phyloP scores from a whole-genome alignment of 2,113 vertebrate genomes.

The Jacana jacana region DNA sequence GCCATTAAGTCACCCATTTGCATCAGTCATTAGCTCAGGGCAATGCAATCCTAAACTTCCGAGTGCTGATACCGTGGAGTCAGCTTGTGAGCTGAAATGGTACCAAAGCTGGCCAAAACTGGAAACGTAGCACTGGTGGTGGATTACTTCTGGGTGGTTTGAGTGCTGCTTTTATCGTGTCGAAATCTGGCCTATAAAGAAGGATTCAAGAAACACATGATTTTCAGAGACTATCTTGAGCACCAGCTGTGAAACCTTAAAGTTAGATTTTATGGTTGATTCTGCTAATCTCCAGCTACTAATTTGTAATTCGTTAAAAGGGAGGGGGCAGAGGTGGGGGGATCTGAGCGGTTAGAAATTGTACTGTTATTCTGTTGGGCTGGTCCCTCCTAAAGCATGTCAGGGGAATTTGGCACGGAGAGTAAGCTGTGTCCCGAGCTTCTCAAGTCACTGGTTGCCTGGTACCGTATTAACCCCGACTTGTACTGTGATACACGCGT shows the following conservation, averaged over 20 bases:
- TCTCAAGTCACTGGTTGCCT: slow-evolving; percentile 8
- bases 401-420: not conserved
- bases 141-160: not conserved
- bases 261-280: not conserved
- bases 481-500: accelerated
- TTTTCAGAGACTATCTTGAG: not conserved
- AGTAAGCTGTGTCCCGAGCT: not conserved
- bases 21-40: not conserved
- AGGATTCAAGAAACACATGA: not conserved
- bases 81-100: not conserved
- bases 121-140: not conserved
- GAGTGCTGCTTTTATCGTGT: not conserved
- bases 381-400: not conserved
- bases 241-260: not conserved
- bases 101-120: not conserved
- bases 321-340: not conserved
- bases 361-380: not conserved
- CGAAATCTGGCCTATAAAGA: not conserved
- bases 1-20: not conserved
- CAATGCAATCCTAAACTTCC: not conserved
- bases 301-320: not conserved
- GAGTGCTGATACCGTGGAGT: not conserved
- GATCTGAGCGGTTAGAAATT: not conserved
- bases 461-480: not conserved
- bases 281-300: not conserved